A percentile compares a stretch with the other conserved stretches of the same genome.
Evolutionary conservation across 2,797 vertebrate species (phyloP).

Genomic region (Periparus ater): DNA sequence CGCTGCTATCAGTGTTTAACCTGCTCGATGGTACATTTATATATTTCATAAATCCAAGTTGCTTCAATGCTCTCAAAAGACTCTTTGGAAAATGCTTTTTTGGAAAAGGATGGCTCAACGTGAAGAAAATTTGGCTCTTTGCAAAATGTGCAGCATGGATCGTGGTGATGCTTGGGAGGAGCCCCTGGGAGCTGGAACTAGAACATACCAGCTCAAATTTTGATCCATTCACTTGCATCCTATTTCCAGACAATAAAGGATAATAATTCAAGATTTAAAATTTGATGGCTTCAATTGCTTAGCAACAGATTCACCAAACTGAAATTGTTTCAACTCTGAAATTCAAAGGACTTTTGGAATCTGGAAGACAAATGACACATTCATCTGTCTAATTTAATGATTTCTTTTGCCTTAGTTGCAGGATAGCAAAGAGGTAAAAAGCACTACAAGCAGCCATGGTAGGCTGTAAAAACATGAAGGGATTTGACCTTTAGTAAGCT

Average conservation of each 20-base stretch:
- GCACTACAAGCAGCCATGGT: not conserved
- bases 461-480: not conserved
- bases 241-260: constrained; percentile 31
- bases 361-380: not conserved
- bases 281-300: constrained; percentile 44
- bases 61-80: not conserved
- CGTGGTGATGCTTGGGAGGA: not conserved
- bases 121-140: not conserved
- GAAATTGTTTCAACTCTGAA: not conserved
- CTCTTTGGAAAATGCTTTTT: not conserved
- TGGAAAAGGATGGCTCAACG: not conserved
- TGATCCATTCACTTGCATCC: not conserved
- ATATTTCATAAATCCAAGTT: not conserved
- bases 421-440: not conserved
- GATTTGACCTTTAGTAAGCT: not conserved
- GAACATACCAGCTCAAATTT: not conserved
- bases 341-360: not conserved
- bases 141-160: not conserved
- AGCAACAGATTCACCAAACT: constrained; percentile 46
- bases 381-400: not conserved
- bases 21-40: not conserved
- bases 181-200: not conserved
- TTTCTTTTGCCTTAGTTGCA: not conserved
- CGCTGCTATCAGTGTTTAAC: not conserved
- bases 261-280: constrained; percentile 39